A percentile compares a stretch with the other conserved stretches of the same genome.
Conservation (phyloP, 2,797 vertebrate genomes). For the Rhinophrynus dorsalis region DNA sequence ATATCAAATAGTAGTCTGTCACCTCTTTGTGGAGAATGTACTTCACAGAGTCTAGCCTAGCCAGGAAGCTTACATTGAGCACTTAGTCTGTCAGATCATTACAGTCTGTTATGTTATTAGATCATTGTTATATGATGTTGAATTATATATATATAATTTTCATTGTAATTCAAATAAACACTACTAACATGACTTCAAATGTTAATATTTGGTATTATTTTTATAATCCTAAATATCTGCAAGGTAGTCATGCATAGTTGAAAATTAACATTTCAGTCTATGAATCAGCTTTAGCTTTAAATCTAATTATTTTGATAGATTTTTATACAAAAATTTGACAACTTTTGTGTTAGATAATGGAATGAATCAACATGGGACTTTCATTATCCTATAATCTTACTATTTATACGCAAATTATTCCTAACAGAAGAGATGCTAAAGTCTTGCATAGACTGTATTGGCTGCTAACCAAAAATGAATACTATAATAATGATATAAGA, state of each 20-base stretch:
- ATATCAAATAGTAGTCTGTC: no score
- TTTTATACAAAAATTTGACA: slow-evolving; percentile 46
- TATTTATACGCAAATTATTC: slow-evolving; percentile 42
- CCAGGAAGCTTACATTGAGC: no score
- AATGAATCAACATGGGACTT: slow-evolving; percentile 48
- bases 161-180: slow-evolving; percentile 19
- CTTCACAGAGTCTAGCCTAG: no score
- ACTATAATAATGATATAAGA: slow-evolving; percentile 27
- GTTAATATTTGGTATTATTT: slow-evolving; percentile 35
- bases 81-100: no score
- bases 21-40: no score
- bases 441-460: slow-evolving; percentile 23
- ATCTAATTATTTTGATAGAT: slow-evolving; percentile 47
- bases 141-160: slow-evolving; percentile 20
- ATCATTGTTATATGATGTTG: slow-evolving; percentile 1
- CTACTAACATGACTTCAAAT: slow-evolving; percentile 6
- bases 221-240: slow-evolving; percentile 31
- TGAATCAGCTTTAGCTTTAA: slow-evolving; percentile 44
- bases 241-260: slow-evolving; percentile 23
- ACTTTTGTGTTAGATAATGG: slow-evolving; percentile 42
- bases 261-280: slow-evolving; percentile 38
- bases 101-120: no score
- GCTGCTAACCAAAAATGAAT: slow-evolving; percentile 1
- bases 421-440: slow-evolving; percentile 40
- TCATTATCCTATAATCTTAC: slow-evolving; percentile 47